These are phyloP conservation scores for Heterotilapia buettikoferi DNA, from an alignment of 2,113 vertebrate species.

Conservation along the genomic window DNA sequence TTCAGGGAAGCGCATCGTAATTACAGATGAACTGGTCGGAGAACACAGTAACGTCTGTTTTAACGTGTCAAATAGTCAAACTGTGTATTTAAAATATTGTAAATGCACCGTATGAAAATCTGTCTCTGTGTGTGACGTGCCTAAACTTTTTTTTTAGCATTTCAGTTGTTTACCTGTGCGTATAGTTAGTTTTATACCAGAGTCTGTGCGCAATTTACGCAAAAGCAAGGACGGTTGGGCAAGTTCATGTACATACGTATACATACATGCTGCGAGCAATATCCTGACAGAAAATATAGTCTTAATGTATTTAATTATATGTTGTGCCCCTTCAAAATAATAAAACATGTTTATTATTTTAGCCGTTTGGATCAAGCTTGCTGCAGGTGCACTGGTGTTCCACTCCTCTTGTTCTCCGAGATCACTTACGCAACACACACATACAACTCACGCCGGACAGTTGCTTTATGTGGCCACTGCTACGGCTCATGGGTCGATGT, in stretches of 20 bases:
- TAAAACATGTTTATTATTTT: background rate
- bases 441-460: background rate
- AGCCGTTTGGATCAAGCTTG: background rate
- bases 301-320: background rate
- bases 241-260: background rate
- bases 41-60: background rate
- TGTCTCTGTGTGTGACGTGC: fast-evolving
- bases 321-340: background rate
- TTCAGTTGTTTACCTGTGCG: background rate
- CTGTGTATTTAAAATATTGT: background rate
- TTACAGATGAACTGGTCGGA: background rate
- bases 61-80: background rate
- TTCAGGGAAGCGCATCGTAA: background rate
- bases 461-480: background rate
- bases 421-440: background rate
- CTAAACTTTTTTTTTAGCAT: background rate
- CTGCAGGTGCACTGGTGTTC: background rate
- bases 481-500: background rate
- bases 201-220: background rate
- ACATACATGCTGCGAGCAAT: background rate
- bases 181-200: background rate
- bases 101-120: background rate
- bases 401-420: background rate
- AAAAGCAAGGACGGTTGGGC: background rate
- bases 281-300: background rate